Conservation (phyloP, 1,140 invertebrate genomes). For the Cardiocondyla obscurior region DNA sequence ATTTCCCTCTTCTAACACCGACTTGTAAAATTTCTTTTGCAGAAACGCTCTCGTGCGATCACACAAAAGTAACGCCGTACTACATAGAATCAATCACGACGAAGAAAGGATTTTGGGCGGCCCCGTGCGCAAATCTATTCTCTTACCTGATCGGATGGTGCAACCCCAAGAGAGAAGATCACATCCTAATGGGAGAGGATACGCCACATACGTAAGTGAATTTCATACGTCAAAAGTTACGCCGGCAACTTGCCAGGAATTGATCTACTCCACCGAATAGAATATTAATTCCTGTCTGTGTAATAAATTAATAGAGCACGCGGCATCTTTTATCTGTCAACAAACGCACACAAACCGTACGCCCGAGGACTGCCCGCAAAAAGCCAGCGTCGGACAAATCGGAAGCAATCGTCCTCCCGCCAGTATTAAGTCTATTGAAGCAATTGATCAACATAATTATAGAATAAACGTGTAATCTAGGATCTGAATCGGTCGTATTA, state of each 20-base stretch:
- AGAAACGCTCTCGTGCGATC: conserved; percentile 94
- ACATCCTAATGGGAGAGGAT: conserved; percentile 93
- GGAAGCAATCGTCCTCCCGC: conserved; percentile 83
- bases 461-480: conserved; percentile 74
- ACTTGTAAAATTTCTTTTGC: conserved; percentile 65
- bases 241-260: too few species aligned
- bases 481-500: neutral
- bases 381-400: conserved; percentile 81
- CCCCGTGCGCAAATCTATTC: conserved; percentile 91
- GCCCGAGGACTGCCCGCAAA: conserved; percentile 91
- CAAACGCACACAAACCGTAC: conserved; percentile 92
- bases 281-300: neutral
- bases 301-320: conserved; percentile 85
- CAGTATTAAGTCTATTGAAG: conserved; percentile 83
- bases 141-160: conserved; percentile 93
- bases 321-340: conserved; percentile 93
- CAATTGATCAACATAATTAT: conserved; percentile 83
- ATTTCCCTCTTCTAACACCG: neutral
- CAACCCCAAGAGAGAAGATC: conserved; percentile 89
- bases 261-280: neutral
- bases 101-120: conserved; percentile 91
- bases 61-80: conserved; percentile 94
- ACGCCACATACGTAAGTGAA: conserved; percentile 87
- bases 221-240: neutral
- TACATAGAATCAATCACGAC: conserved; percentile 94